Conservation (phyloP, 2,888 invertebrate genomes). For the Argyra leucocephala region DNA sequence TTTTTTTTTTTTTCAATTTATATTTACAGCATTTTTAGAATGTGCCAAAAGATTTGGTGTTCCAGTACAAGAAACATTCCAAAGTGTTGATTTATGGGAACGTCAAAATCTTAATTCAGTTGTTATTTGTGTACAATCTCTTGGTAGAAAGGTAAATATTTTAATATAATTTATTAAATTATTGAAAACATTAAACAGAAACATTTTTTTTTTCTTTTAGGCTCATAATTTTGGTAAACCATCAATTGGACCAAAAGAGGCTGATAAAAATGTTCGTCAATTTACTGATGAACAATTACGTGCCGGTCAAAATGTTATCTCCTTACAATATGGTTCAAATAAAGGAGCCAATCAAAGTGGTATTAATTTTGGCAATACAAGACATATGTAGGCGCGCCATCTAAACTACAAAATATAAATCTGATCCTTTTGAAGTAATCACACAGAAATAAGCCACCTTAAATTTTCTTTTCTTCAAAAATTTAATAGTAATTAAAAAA, state of each 20-base stretch:
- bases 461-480: too few relatives aligned
- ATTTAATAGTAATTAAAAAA: too few relatives aligned
- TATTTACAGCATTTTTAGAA: slow-evolving; percentile 61
- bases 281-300: slow-evolving; percentile 90
- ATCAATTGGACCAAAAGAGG: slow-evolving; percentile 90
- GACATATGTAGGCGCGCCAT: too few relatives aligned
- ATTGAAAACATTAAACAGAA: not conserved
- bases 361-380: slow-evolving; percentile 92
- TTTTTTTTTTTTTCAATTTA: slow-evolving; percentile 13
- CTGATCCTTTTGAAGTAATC: too few relatives aligned
- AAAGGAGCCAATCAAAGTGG: slow-evolving; percentile 96
- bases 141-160: slow-evolving; percentile 76
- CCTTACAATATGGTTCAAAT: slow-evolving; percentile 93
- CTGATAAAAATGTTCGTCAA: slow-evolving; percentile 86
- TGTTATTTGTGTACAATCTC: slow-evolving; percentile 85
- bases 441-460: too few relatives aligned
- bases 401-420: too few relatives aligned
- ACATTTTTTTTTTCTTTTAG: slow-evolving; percentile 42
- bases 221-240: slow-evolving; percentile 75
- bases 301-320: slow-evolving; percentile 87
- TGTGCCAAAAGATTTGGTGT: slow-evolving; percentile 80
- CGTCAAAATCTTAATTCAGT: slow-evolving; percentile 92
- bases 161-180: not conserved
- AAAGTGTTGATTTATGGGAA: slow-evolving; percentile 96
- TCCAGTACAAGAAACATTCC: slow-evolving; percentile 88